Percentiles rank a stretch among this genome's conserved stretches.
Evolutionary conservation across 2,797 vertebrate genomes (phyloP).

Genomic region (Hozukius guyotensis): DNA sequence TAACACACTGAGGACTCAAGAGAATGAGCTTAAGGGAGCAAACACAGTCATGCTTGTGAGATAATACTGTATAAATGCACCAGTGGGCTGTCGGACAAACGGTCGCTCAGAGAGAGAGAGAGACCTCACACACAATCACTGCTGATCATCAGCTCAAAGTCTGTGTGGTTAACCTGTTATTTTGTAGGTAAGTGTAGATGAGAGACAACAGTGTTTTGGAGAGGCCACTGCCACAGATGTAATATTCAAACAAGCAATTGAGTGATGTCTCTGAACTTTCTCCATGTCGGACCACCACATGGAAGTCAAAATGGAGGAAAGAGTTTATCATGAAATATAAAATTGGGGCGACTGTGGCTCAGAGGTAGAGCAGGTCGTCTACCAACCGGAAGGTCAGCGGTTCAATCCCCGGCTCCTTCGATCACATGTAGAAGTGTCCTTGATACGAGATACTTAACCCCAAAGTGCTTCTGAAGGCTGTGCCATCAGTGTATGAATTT

Average conservation of each 20-base stretch:
- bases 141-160: slow-evolving; percentile 19
- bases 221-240: background rate
- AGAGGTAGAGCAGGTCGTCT: too few relatives aligned
- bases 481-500: too few relatives aligned
- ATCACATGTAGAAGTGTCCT: too few relatives aligned
- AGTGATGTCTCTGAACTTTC: background rate
- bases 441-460: too few relatives aligned
- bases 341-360: background rate
- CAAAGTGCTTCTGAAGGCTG: background rate
- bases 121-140: slow-evolving; percentile 16
- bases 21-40: slow-evolving; percentile 58
- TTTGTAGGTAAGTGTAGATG: background rate
- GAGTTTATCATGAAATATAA: background rate
- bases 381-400: too few relatives aligned
- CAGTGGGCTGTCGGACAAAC: slow-evolving; percentile 22
- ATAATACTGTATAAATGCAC: slow-evolving; percentile 50
- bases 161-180: slow-evolving; percentile 20
- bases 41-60: slow-evolving; percentile 49
- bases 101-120: background rate
- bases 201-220: background rate
- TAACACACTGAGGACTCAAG: slow-evolving; percentile 63
- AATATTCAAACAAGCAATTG: background rate
- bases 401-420: too few relatives aligned
- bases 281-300: background rate
- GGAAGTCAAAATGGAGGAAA: background rate